Evolutionary conservation across 2,888 invertebrate species (phyloP).

Genomic region (Tiliacea aurago): DNA sequence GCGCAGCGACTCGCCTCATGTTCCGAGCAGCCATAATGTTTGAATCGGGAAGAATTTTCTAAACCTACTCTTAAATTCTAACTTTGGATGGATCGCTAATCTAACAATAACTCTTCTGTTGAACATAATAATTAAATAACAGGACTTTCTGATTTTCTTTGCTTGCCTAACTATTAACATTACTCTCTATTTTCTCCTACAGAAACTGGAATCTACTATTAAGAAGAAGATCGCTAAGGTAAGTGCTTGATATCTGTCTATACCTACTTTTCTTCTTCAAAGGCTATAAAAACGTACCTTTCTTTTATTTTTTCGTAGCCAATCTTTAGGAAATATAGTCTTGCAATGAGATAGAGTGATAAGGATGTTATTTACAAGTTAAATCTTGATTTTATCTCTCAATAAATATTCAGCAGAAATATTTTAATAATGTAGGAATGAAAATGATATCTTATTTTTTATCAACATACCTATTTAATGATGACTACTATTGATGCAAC

Average conservation of each 20-base stretch:
- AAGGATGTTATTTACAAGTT: not conserved
- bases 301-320: not conserved
- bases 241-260: conserved; percentile 34
- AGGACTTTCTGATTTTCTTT: conserved; percentile 54
- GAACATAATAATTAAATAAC: conserved; percentile 48
- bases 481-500: conserved; percentile 26
- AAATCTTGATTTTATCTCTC: conserved; percentile 6
- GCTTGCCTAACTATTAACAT: conserved; percentile 68
- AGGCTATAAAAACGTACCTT: not conserved
- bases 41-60: not conserved
- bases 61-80: conserved; percentile 26
- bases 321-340: not conserved
- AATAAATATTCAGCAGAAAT: conserved; percentile 22
- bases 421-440: conserved; percentile 23
- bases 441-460: conserved; percentile 26
- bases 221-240: conserved; percentile 65
- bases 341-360: not conserved
- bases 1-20: too few relatives aligned
- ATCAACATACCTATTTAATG: conserved; percentile 24
- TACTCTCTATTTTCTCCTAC: conserved; percentile 59
- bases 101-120: conserved; percentile 48
- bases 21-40: too few relatives aligned
- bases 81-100: conserved; percentile 68
- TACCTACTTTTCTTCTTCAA: not conserved
- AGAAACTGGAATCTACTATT: conserved; percentile 65